phyloP scores from a whole-genome alignment of 2,797 vertebrate genomes.

The Myotis pilosus region DNA sequence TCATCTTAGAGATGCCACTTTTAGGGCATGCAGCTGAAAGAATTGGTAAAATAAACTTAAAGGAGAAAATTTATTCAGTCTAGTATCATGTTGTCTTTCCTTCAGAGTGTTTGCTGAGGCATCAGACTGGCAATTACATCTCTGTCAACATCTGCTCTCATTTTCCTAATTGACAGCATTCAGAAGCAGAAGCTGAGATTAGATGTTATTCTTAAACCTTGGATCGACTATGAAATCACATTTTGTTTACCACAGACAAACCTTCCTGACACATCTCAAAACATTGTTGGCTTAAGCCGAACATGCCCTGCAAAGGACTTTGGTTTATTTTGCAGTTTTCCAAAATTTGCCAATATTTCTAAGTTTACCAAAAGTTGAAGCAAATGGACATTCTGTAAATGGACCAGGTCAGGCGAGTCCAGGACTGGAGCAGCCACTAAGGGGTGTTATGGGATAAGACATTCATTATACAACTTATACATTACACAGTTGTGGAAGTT shows the following conservation, averaged over 20 bases:
- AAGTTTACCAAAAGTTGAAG: constrained; percentile 20
- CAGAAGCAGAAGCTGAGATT: constrained; percentile 53
- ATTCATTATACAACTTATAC: neutral
- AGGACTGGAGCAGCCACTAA: neutral
- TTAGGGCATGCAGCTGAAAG: constrained; percentile 44
- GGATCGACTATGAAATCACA: constrained; percentile 32
- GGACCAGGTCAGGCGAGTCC: neutral
- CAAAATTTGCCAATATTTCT: neutral
- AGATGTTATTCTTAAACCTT: constrained; percentile 67
- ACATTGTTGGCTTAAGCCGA: neutral
- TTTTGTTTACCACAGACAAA: constrained; percentile 13
- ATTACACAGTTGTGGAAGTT: neutral
- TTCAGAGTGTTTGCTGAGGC: constrained; percentile 67
- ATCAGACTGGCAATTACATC: constrained; percentile 65
- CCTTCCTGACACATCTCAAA: constrained; percentile 24
- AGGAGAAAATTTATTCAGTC: constrained; percentile 38
- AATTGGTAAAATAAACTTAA: constrained; percentile 39
- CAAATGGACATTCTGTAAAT: neutral
- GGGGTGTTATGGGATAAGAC: neutral
- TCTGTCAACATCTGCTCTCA: constrained; percentile 74
- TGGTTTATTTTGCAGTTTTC: neutral
- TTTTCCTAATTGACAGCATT: constrained; percentile 68
- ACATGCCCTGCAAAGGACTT: neutral
- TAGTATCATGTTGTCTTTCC: constrained; percentile 39
- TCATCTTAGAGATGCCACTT: constrained; percentile 41